A percentile compares a stretch with the other conserved stretches of the same genome.
These are phyloP conservation scores for Tragopan temminckii DNA, from an alignment of 2,797 vertebrate species.

Conservation along the genomic window DNA sequence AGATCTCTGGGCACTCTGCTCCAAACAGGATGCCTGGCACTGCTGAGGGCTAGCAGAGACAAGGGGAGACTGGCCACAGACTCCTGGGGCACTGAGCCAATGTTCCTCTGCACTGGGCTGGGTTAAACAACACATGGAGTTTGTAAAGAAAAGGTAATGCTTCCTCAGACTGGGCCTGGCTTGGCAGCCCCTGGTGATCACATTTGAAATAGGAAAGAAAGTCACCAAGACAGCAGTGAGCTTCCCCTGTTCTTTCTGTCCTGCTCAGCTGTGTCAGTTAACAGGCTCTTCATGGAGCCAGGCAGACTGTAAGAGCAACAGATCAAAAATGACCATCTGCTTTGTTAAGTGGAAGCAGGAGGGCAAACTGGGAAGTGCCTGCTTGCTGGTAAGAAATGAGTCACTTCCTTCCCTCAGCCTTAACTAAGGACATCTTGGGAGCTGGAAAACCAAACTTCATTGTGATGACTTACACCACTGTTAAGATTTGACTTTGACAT, in stretches of 20 bases:
- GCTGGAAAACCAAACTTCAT: background rate
- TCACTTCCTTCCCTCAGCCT: background rate
- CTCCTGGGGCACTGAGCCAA: background rate
- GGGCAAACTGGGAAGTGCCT: background rate
- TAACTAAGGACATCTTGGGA: slow-evolving; percentile 1
- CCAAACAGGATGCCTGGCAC: background rate
- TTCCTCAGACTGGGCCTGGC: background rate
- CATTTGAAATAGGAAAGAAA: background rate
- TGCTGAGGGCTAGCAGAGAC: background rate
- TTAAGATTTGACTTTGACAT: background rate
- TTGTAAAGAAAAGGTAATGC: background rate
- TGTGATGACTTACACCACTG: background rate
- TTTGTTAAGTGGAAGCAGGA: background rate
- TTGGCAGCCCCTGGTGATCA: background rate
- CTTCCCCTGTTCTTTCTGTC: background rate
- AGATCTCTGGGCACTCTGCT: background rate
- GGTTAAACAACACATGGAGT: background rate
- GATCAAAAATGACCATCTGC: background rate
- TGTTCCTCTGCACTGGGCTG: background rate
- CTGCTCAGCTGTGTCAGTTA: background rate
- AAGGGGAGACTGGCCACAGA: background rate
- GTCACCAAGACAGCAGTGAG: background rate
- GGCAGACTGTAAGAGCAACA: background rate
- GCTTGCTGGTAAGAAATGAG: background rate
- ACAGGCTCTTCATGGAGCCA: background rate